Percentiles rank a stretch among this genome's conserved stretches.
Evolutionary conservation across 2,113 vertebrate species (phyloP).

Genomic region (Cheirogaleus medius): DNA sequence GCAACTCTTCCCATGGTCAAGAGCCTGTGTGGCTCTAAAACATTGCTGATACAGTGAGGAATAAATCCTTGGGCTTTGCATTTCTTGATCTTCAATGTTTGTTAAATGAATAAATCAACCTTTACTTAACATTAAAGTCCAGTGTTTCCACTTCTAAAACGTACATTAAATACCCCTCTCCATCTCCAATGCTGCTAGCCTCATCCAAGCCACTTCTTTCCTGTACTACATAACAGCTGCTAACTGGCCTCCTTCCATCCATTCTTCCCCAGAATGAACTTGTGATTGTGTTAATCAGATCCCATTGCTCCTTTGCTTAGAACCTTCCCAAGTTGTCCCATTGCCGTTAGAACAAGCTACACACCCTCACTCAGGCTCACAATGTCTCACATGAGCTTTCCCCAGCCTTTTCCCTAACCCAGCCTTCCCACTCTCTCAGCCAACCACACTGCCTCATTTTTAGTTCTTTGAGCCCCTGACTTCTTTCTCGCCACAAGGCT

Average conservation of each 20-base stretch:
- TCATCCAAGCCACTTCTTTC: neutral
- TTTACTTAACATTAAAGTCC: constrained; percentile 27
- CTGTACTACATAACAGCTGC: neutral
- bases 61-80: neutral
- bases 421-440: neutral
- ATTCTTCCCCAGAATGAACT: neutral
- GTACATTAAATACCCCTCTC: neutral
- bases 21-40: neutral
- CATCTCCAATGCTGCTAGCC: neutral
- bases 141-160: neutral
- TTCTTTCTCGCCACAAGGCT: neutral
- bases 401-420: neutral
- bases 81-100: constrained; percentile 14
- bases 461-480: neutral
- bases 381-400: neutral
- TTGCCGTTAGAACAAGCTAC: neutral
- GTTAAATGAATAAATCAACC: neutral
- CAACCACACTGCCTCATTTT: neutral
- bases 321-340: neutral
- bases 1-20: neutral
- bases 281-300: neutral
- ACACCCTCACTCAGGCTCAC: neutral
- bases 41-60: neutral
- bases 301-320: neutral
- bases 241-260: neutral